phyloP scores from a whole-genome alignment of 1,140 invertebrate genomes.

The Tenebrio molitor region DNA sequence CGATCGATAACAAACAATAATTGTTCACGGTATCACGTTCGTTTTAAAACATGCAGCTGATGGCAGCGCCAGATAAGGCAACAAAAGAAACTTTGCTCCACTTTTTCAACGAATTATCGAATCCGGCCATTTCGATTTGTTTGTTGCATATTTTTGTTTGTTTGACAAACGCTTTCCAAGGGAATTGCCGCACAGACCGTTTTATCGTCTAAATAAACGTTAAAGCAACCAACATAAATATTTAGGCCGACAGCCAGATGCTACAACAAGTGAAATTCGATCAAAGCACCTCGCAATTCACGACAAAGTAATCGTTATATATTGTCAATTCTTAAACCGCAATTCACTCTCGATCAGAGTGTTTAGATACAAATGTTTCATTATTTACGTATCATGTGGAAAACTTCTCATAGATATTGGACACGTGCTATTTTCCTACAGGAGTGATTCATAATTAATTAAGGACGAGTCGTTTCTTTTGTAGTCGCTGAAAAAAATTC shows the following conservation, averaged over 20 bases:
- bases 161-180: not conserved
- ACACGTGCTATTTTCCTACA: slow-evolving; percentile 12
- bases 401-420: slow-evolving; percentile 5
- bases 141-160: too few relatives aligned
- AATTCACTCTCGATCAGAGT: not conserved
- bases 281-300: not conserved
- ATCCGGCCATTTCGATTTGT: too few relatives aligned
- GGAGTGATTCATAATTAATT: not conserved
- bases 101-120: too few relatives aligned
- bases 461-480: not conserved
- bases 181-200: not conserved
- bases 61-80: too few relatives aligned
- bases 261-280: not conserved
- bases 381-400: slow-evolving; percentile 2
- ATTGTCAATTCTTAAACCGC: not conserved
- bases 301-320: not conserved
- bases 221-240: slow-evolving; percentile 17
- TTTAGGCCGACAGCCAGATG: slow-evolving; percentile 1
- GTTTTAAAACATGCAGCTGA: too few relatives aligned
- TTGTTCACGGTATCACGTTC: not conserved
- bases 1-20: slow-evolving; percentile 33
- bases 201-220: slow-evolving; percentile 1
- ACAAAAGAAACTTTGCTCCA: too few relatives aligned
- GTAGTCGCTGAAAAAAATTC: slow-evolving; percentile 3
- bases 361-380: not conserved